A percentile compares a stretch with the other conserved stretches of the same genome.
Evolutionary conservation across 2,888 invertebrate genomes (phyloP).

Genomic region (Pharmacophagus antenor): DNA sequence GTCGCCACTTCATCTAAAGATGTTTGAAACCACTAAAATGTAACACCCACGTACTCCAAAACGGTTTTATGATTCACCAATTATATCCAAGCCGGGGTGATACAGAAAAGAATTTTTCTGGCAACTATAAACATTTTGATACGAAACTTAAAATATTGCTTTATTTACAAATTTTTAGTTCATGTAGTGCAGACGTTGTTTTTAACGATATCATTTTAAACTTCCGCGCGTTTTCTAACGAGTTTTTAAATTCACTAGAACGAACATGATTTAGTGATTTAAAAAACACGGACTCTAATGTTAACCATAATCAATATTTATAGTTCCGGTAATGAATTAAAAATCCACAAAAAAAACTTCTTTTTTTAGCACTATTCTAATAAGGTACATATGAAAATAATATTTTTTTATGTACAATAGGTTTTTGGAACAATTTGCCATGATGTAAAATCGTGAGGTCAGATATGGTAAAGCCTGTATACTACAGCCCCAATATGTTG

Average conservation of each 20-base stretch:
- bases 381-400: too few species aligned
- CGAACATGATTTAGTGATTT: neutral
- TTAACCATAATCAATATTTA: neutral
- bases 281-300: neutral
- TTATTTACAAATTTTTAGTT: constrained; percentile 3
- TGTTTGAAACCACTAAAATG: constrained; percentile 3
- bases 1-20: constrained; percentile 13
- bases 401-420: too few species aligned
- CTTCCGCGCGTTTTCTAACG: neutral
- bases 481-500: too few species aligned
- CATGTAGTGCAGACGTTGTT: neutral
- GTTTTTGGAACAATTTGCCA: too few species aligned
- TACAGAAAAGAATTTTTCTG: constrained; percentile 3
- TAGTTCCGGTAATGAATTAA: too few species aligned
- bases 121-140: neutral
- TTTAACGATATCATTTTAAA: neutral
- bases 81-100: constrained; percentile 10
- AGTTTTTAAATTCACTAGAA: neutral
- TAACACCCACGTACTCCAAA: constrained; percentile 10
- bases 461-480: too few species aligned
- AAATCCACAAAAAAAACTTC: too few species aligned
- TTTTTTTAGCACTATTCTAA: too few species aligned
- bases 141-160: neutral
- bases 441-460: too few species aligned
- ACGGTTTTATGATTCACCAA: constrained; percentile 9